Base-by-base conservation (phyloP, 2,888 invertebrate genomes). In the Ametastegia equiseti region DNA sequence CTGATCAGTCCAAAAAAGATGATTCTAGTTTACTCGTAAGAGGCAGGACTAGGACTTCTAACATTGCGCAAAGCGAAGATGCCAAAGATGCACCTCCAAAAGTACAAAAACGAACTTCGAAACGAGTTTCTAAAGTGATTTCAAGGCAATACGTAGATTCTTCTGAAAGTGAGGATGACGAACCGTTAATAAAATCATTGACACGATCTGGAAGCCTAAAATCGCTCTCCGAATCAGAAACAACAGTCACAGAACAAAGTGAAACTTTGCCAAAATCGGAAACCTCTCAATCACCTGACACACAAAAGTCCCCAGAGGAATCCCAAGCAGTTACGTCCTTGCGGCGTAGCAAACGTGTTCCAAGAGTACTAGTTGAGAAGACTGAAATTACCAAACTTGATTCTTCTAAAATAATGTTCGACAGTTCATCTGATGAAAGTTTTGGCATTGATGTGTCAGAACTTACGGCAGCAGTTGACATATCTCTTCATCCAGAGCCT, bases 391-490 rank as follows among this genome's bases (percentile, higher is more conserved):
- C 86, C 0, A 92, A 90, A 47, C 47, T 90, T 0, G 88, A 91
- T 1, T 83, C 84, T 1, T 83, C 87, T 0, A 89, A 87, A 80
- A 84, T 81, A 1, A 86, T 87, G 83, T 89, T 89, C 57, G 89
- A 90, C 50, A 89, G 88, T 39, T 91, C 91, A 0, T 91, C 91
- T 0, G 91, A 90, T 42, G 92, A 92, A 60, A 91, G 90, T 82
- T 89, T 89, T 23, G 87, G 87, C 9, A 88, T 89, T 33, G 91
- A 92, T 57, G 87, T 88, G 0, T 88, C 89, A 4, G 89, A 89
- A 30, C 82, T 89, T 23, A 85, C 88, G 0, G 88, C 88, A 0
- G 86, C 88, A 1, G 88, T 90, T 0, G 91, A 91, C 27, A 89
- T 88, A 11, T 89, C 90, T 2, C 82, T 89, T 36, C 89, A 87